Base-by-base conservation (phyloP, 2,797 vertebrate species). In the Rhynchonycteris naso region DNA sequence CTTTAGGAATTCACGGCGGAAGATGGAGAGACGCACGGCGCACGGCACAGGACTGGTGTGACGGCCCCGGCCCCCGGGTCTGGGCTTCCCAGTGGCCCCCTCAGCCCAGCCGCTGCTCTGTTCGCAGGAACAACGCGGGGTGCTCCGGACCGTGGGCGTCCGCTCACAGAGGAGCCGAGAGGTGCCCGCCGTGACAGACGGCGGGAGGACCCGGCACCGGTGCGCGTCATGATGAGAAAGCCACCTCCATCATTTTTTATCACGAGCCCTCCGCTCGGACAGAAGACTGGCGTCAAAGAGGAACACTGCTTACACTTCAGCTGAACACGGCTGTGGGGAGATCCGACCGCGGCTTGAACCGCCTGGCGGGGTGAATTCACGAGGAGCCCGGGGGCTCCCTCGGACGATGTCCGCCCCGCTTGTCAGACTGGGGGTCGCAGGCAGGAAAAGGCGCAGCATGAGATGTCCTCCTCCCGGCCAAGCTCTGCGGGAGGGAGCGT, bases 1-100 rank as follows among this genome's bases (percentile, higher is more conserved):
- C n/a, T 69, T 72, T 10, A 69, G 76, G 84, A 66, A 96, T 88
- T 80, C 88, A 19, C 16, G n/a, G 72, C 30, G 16, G 81, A 93
- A 85, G 87, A 82, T 1, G 30, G 56, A 56, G 88, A 68, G n/a
- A n/a, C n/a, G n/a, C n/a, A n/a, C n/a, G n/a, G n/a, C n/a, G n/a
- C n/a, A n/a, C n/a, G 43, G 43, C 43, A 43, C 43, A 43, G 43
- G 43, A 35, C 82, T 81, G 88, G 28, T 7, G 35, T 38, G 5
- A 14, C 2, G 59, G 58, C 4, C 5, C 82, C 43, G 59, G 56
- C 3, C 0, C 52, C 58, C 2, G 0, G 22, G 63, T 96, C 35
- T 54, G 96, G 33, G 65, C 90, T 78, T 75, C 66, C 50, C 12
- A 56, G 28, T 28, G 12, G 65, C 33, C 86, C 54, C 33, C 56